Evolutionary conservation across 2,113 vertebrate genomes (phyloP), one percentile per base, ranked within the genome.

Genomic region (Pontoporia blainvillei): DNA sequence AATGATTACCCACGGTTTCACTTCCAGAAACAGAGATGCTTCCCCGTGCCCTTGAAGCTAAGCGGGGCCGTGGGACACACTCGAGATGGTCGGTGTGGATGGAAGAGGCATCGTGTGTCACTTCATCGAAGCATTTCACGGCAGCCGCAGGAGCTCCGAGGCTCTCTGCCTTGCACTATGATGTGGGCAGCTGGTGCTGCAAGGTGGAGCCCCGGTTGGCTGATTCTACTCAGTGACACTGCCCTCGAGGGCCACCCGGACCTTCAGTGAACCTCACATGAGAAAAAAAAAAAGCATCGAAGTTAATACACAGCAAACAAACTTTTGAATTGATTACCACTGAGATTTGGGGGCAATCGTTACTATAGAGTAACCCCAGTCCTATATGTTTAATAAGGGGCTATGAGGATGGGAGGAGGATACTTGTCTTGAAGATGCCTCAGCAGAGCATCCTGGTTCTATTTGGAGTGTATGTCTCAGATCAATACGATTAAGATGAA

Each of bases 381-480:
- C 41, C 9, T 34, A 0, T 21, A 6, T 5, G 31, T 49, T 84
- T 23, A 18, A 12, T 3, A 5, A 46, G 44, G 79, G 13, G 21
- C 25, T 34, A 1, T 13, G 18, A 1, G 1, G 34, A 27, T 0
- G 11, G 25, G 29, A 3, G 1, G 0, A 3, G 41, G n/a, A 3
- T 0, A 7, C 64, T 39, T 8, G 14, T 17, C 49, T 69, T 25
- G 6, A 44, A 39, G 39, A 81, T 46, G 54, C 31, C 8, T 18
- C 7, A 0, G 61, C 10, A 54, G 75, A 90, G 46, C 34, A 8
- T 27, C n/a, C 54, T 6, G 87, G 15, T 36, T 78, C 64, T 52
- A 3, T n/a, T 62, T 15, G 29, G 85, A 36, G 8, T 6, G 25
- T 5, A 3, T 12, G 25, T 20, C 6, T 66, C 57, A 78, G 92